Percentiles rank a stretch among this genome's conserved stretches.
These are phyloP conservation scores for Seriola quinqueradiata DNA, from an alignment of 2,113 vertebrate species.

Conservation along the genomic window DNA sequence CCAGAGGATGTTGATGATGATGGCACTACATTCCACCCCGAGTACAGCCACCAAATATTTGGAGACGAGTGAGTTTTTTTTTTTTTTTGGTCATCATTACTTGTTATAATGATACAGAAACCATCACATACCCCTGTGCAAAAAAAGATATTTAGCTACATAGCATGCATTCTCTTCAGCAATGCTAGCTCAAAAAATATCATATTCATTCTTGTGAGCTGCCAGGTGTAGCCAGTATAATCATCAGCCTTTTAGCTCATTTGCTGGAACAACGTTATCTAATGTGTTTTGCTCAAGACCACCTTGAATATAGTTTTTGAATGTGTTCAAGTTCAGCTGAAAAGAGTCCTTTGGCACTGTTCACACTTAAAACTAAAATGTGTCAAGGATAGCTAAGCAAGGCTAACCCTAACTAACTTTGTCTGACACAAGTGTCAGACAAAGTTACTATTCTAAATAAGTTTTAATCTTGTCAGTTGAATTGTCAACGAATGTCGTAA, in stretches of 20 bases:
- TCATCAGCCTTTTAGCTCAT: neutral
- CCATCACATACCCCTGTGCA: neutral
- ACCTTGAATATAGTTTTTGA: neutral
- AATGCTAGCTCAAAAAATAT: too few species aligned
- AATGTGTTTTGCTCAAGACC: neutral
- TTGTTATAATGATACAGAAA: neutral
- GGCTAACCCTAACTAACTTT: too few species aligned
- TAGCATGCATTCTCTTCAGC: too few species aligned
- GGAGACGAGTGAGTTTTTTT: conserved; percentile 94
- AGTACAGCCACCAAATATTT: conserved; percentile 96
- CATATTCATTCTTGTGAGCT: too few species aligned
- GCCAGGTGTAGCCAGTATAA: too few species aligned
- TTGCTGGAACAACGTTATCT: too few species aligned
- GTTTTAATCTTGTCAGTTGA: too few species aligned
- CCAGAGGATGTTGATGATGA: conserved; percentile 97
- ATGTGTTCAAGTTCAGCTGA: too few species aligned
- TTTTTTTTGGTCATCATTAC: neutral
- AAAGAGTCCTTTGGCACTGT: neutral
- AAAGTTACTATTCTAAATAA: too few species aligned
- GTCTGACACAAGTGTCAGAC: too few species aligned
- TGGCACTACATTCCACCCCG: conserved; percentile 94
- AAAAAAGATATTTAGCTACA: neutral
- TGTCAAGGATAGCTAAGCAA: neutral
- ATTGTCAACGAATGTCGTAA: too few species aligned
- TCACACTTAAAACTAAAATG: neutral